Percentiles rank a stretch among this genome's conserved stretches.
phyloP scores from a whole-genome alignment of 2,113 vertebrate species.

The Brachionichthys hirsutus region DNA sequence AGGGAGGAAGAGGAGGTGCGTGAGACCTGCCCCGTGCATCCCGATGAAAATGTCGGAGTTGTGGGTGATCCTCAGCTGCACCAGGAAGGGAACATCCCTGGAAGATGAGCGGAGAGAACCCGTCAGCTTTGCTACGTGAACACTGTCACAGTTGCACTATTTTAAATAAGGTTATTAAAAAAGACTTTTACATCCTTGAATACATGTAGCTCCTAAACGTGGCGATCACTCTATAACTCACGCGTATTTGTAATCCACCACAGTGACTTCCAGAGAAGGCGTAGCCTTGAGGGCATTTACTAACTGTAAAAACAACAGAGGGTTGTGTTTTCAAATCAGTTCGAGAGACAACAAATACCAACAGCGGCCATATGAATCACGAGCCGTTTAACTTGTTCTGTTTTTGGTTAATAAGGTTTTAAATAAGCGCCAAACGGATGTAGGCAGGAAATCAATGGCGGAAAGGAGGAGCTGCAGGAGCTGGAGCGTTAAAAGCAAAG shows the following conservation, averaged over 20 bases:
- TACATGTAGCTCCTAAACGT: constrained; percentile 8
- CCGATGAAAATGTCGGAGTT: constrained; percentile 98
- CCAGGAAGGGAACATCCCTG: constrained; percentile 89
- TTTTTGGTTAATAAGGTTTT: constrained; percentile 71
- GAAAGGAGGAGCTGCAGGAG: constrained; percentile 15
- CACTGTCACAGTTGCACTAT: constrained; percentile 10
- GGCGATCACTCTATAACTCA: constrained; percentile 72
- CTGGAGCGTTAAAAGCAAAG: constrained; percentile 12
- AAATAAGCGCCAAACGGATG: constrained; percentile 64
- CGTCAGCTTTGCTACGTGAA: constrained; percentile 15
- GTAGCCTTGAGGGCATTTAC: constrained; percentile 90
- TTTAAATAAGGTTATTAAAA: constrained; percentile 6
- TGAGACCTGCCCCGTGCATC: constrained; percentile 96
- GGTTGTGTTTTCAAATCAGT: constrained; percentile 64
- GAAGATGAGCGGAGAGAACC: constrained; percentile 37
- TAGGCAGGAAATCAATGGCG: constrained; percentile 70
- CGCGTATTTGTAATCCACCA: constrained; percentile 98
- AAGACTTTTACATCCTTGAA: constrained; percentile 1
- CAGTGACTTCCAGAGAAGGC: constrained; percentile 85
- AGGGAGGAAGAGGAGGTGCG: constrained; percentile 94
- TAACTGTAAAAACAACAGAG: constrained; percentile 80
- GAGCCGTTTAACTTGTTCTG: constrained; percentile 45
- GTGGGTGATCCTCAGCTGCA: constrained; percentile 90
- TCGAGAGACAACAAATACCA: constrained; percentile 48
- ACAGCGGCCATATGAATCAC: constrained; percentile 63